Evolutionary conservation across 2,797 vertebrate genomes (phyloP).

Genomic region (Sebastes aleutianus): DNA sequence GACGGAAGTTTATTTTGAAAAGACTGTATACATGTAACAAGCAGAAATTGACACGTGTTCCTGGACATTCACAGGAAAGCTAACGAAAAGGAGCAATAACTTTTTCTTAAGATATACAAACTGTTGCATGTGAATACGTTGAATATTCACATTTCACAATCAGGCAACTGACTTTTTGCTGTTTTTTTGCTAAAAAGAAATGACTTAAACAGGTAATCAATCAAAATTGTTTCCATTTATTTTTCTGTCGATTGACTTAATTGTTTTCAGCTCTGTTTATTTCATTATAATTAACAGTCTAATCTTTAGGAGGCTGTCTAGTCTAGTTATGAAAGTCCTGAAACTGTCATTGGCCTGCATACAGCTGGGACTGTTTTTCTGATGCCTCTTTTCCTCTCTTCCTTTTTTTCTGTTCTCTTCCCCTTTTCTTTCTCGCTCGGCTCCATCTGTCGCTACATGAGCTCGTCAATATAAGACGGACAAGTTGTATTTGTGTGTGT

Average conservation of each 20-base stretch:
- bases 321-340: background rate
- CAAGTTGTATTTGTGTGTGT: slow-evolving; percentile 1
- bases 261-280: background rate
- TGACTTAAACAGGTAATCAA: background rate
- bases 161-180: background rate
- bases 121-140: too few relatives aligned
- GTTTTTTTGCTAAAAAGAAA: background rate
- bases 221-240: background rate
- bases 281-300: background rate
- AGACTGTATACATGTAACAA: too few relatives aligned
- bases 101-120: too few relatives aligned
- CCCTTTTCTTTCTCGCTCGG: background rate
- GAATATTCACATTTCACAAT: background rate
- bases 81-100: too few relatives aligned
- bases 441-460: slow-evolving; percentile 13
- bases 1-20: background rate
- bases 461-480: slow-evolving; percentile 1
- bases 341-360: background rate
- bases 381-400: background rate
- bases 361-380: background rate
- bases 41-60: too few relatives aligned
- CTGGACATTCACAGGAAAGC: too few relatives aligned
- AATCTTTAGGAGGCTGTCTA: background rate
- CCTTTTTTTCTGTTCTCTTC: background rate
- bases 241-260: background rate